Evolutionary conservation across 2,888 invertebrate species (phyloP).

Genomic region (Strigamia maritima): DNA sequence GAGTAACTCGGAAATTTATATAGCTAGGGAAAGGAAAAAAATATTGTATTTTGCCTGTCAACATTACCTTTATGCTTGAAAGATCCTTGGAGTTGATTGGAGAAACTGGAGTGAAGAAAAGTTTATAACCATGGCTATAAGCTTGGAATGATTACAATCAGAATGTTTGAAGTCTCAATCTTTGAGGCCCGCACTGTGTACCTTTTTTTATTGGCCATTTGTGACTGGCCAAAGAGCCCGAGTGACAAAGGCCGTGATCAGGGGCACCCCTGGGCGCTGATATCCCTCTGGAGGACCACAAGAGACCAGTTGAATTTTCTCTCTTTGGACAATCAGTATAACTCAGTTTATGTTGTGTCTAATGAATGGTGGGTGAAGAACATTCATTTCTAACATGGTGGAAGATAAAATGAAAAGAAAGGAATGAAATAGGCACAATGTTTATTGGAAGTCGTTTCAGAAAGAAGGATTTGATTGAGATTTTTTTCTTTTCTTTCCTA

Average conservation of each 20-base stretch:
- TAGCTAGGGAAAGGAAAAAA: not conserved
- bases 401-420: not conserved
- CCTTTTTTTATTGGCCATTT: conserved; percentile 4
- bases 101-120: not conserved
- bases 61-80: not conserved
- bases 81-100: not conserved
- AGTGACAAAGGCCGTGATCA: conserved; percentile 4
- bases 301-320: conserved; percentile 4
- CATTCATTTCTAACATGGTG: conserved; percentile 4
- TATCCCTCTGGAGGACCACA: not conserved
- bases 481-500: not conserved
- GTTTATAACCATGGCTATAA: not conserved
- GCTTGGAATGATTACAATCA: conserved; percentile 4
- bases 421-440: not conserved
- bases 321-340: conserved; percentile 4
- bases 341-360: conserved; percentile 4
- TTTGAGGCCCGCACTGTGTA: conserved; percentile 4
- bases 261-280: conserved; percentile 4
- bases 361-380: conserved; percentile 4
- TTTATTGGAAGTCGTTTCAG: not conserved
- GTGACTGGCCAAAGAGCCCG: conserved; percentile 2
- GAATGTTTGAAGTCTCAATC: conserved; percentile 4
- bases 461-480: not conserved
- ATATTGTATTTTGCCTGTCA: conserved; percentile 4
- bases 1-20: not conserved